phyloP scores from a whole-genome alignment of 2,888 invertebrate species.

The Cheilosia vulpina region DNA sequence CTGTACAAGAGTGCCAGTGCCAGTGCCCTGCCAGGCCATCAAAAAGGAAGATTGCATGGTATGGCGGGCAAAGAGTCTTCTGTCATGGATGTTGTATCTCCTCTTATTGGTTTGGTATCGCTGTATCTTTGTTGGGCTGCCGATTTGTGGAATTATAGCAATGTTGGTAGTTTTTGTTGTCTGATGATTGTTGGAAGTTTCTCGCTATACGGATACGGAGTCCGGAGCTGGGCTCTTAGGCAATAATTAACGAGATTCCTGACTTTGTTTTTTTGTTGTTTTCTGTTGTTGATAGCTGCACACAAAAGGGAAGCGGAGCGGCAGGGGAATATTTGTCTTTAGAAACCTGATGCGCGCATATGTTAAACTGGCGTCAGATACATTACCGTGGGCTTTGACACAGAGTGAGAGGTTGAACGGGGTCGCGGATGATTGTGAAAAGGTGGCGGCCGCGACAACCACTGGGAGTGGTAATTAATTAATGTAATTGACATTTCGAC shows the following conservation, averaged over 20 bases:
- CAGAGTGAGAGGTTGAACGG: constrained; percentile 8
- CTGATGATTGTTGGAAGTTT: constrained; percentile 47
- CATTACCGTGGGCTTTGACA: constrained; percentile 21
- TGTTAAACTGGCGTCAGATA: constrained; percentile 16
- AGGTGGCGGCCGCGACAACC: constrained; percentile 25
- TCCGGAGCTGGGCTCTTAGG: constrained; percentile 40
- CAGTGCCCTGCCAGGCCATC: background rate
- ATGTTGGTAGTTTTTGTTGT: constrained; percentile 49
- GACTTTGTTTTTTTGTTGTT: constrained; percentile 10
- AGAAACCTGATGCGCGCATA: constrained; percentile 34
- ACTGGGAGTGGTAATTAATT: constrained; percentile 55
- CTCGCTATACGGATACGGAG: constrained; percentile 30
- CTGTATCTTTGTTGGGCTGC: constrained; percentile 18
- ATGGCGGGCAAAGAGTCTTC: background rate
- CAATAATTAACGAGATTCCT: constrained; percentile 70
- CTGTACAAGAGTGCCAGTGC: constrained; percentile 18
- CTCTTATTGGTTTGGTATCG: background rate
- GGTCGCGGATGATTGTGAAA: constrained; percentile 3
- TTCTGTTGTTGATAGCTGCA: background rate
- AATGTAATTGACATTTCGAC: constrained; percentile 70
- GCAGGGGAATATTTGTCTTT: background rate
- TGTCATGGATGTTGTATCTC: constrained; percentile 21
- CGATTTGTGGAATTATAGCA: constrained; percentile 62
- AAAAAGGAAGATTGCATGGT: constrained; percentile 18
- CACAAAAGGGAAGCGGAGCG: background rate